Base-by-base conservation (phyloP, 1,140 invertebrate genomes). In the Drosophila carrolli region DNA sequence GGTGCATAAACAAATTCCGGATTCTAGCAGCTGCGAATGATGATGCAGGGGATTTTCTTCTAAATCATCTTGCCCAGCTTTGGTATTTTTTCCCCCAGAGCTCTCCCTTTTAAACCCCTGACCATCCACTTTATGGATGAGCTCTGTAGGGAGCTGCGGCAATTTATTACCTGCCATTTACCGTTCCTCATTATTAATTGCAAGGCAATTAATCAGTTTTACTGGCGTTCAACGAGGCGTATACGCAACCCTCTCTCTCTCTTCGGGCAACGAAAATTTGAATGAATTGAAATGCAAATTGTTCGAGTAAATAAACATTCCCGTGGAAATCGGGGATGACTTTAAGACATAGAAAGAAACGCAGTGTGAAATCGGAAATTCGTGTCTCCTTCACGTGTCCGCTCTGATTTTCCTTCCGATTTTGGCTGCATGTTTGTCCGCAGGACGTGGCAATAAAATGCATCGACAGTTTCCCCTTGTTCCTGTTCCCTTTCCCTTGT, bases 121-220 rank as follows among this genome's bases (percentile, higher is more conserved):
- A 38, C 14, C 10, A 10, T 16, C 32, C 14, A 19, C 8, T 16
- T 53, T 51, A 13, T 14, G 16, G 48, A 16, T 41, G 59, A 10
- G 50, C 67, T 70, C 67, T 29, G 14, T 47, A 44, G 46, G 56
- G 65, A 65, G 63, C 43, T 48, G 47, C 48, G 74, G 74, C 75
- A 83, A 86, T 86, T 86, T 86, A 86, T 86, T 86, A 86, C 83
- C 82, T 86, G 82, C 83, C 82, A 86, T 83, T 86, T 88, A 79
- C 83, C 83, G 71, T 78, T 88, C 55, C 83, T 76, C 82, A 88
- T 88, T 88, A 86, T 86, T 88, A 83, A 86, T 86, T 86, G 59
- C 79, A 79, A 41, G 60, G 83, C 71, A 82, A 86, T 86, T 88
- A 86, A 86, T 86, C 82, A 88, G 83, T 78, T 88, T 78, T 88